These are phyloP conservation scores for Acanthosoma haemorrhoidale DNA, from an alignment of 2,888 invertebrate genomes.

Conservation along the genomic window DNA sequence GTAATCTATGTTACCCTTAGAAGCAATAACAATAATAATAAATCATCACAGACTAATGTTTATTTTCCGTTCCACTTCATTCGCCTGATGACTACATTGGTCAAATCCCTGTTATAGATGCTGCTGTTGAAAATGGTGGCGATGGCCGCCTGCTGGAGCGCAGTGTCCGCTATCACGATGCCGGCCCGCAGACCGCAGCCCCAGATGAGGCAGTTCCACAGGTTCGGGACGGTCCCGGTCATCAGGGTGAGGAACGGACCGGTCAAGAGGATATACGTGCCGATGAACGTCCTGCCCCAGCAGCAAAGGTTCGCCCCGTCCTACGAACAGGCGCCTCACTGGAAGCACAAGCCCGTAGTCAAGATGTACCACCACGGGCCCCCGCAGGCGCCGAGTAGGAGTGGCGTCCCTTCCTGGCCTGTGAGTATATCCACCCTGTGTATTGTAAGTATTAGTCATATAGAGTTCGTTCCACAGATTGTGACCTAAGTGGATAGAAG, in stretches of 20 bases:
- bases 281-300: constrained; percentile 1
- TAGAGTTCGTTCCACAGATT: too few relatives aligned
- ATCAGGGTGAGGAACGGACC: background rate
- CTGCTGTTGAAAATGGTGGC: background rate
- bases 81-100: too few relatives aligned
- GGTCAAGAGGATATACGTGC: constrained; percentile 23
- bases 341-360: background rate
- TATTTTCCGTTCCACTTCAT: too few relatives aligned
- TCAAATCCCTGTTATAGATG: background rate
- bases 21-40: too few relatives aligned
- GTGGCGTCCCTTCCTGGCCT: background rate
- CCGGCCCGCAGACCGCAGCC: background rate
- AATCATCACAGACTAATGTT: too few relatives aligned
- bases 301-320: background rate
- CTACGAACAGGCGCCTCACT: background rate
- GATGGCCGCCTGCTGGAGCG: background rate
- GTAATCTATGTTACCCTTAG: too few relatives aligned
- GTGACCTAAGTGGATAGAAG: too few relatives aligned
- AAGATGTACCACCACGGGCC: background rate
- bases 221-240: background rate
- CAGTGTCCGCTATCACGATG: background rate
- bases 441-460: too few relatives aligned
- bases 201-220: background rate
- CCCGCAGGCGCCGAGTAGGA: background rate
- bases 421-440: background rate